Conservation (phyloP, 2,888 invertebrate genomes). For the Oscheius sp. region DNA sequence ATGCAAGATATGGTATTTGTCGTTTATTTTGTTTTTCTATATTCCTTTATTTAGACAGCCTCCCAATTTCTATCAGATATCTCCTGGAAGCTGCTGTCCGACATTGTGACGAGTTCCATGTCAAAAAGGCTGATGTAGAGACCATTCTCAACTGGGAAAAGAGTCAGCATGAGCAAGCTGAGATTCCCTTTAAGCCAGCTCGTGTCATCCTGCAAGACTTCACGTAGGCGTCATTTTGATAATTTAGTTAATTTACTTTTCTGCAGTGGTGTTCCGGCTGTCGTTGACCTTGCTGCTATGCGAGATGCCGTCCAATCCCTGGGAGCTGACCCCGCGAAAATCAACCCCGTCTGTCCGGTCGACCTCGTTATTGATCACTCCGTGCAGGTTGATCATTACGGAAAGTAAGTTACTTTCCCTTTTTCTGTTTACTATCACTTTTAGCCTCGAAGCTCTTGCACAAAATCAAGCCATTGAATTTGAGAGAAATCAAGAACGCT, state of each 20-base stretch:
- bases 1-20: conserved; percentile 82
- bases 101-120: conserved; percentile 95
- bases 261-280: conserved; percentile 92
- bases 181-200: conserved; percentile 95
- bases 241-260: not conserved
- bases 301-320: conserved; percentile 89
- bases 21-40: not conserved
- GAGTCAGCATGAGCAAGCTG: conserved; percentile 81
- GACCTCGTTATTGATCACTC: conserved; percentile 98
- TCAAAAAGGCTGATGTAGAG: conserved; percentile 86
- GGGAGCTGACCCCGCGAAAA: conserved; percentile 89
- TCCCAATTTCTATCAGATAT: conserved; percentile 92
- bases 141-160: conserved; percentile 89
- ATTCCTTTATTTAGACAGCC: conserved; percentile 55
- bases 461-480: conserved; percentile 96
- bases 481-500: conserved; percentile 92
- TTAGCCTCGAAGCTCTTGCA: conserved; percentile 85
- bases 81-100: conserved; percentile 93
- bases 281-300: conserved; percentile 99
- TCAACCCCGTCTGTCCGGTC: conserved; percentile 96
- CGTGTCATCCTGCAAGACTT: conserved; percentile 89
- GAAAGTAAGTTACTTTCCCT: conserved; percentile 74
- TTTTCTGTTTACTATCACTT: too few relatives aligned
- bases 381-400: conserved; percentile 92
- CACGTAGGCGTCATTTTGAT: conserved; percentile 75